Evolutionary conservation across 2,888 invertebrate species (phyloP).

Genomic region (Ochlodes sylvanus): DNA sequence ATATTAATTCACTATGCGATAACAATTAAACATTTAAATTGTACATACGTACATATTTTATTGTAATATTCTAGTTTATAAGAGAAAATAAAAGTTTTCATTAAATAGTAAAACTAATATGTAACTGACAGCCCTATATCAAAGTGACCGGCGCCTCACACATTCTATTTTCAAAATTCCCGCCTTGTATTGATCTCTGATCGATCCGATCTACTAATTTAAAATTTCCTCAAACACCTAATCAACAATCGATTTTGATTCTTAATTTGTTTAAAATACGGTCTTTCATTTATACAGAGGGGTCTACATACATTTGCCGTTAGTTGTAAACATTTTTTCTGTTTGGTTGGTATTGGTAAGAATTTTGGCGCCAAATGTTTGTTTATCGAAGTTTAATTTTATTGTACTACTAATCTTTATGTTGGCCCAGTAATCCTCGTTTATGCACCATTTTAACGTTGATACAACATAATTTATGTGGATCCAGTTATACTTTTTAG

Average conservation of each 20-base stretch:
- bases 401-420: background rate
- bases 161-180: constrained; percentile 75
- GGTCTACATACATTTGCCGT: constrained; percentile 32
- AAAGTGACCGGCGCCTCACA: constrained; percentile 63
- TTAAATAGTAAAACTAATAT: background rate
- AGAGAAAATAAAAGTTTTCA: no score
- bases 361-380: constrained; percentile 43
- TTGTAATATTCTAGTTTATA: no score
- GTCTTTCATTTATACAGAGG: background rate
- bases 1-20: no score
- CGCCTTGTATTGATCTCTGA: constrained; percentile 67
- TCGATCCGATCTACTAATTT: constrained; percentile 53
- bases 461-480: no score
- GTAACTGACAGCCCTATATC: constrained; percentile 10
- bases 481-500: no score
- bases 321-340: constrained; percentile 22
- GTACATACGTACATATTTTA: no score
- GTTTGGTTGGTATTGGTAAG: background rate
- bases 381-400: background rate
- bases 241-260: background rate
- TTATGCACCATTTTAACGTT: no score
- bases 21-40: no score
- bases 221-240: background rate
- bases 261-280: background rate
- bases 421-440: no score